These are phyloP conservation scores for Sitta europaea DNA, from an alignment of 2,113 vertebrate genomes.

Conservation along the genomic window DNA sequence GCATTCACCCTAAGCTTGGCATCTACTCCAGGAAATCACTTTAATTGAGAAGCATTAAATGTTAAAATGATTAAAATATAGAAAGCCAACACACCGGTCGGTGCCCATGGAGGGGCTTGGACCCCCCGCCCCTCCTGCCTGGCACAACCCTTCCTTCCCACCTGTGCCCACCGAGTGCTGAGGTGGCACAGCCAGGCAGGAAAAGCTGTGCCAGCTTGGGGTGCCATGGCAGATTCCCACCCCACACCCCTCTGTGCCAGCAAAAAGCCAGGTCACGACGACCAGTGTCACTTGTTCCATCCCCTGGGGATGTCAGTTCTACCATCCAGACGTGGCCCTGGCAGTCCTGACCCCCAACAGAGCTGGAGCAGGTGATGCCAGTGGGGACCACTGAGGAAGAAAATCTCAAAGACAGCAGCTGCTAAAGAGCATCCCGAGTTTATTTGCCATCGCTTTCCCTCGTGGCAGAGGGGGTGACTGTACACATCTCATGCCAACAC, in stretches of 20 bases:
- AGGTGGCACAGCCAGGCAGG: background rate
- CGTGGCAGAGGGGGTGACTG: slow-evolving; percentile 5
- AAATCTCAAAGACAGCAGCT: slow-evolving; percentile 24
- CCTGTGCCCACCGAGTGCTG: background rate
- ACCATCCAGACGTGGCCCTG: fast-evolving
- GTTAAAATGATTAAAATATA: slow-evolving; percentile 81
- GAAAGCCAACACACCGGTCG: slow-evolving; percentile 60
- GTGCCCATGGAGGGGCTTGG: slow-evolving; percentile 13
- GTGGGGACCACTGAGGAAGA: background rate
- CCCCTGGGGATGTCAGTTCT: background rate
- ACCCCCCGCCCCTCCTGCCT: background rate
- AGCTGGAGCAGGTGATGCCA: fast-evolving
- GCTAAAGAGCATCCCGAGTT: slow-evolving; percentile 85
- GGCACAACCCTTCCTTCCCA: background rate
- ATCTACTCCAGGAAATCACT: slow-evolving; percentile 83
- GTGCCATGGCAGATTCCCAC: background rate
- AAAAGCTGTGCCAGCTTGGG: background rate
- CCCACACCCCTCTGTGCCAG: background rate
- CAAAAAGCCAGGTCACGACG: fast-evolving
- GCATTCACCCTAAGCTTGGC: slow-evolving; percentile 74
- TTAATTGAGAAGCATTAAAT: slow-evolving; percentile 85
- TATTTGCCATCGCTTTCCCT: slow-evolving; percentile 84
- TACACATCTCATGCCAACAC: slow-evolving; percentile 90
- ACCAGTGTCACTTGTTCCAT: fast-evolving
- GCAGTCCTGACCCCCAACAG: fast-evolving